phyloP scores from a whole-genome alignment of 2,888 invertebrate genomes.

The Agrotis clavis region DNA sequence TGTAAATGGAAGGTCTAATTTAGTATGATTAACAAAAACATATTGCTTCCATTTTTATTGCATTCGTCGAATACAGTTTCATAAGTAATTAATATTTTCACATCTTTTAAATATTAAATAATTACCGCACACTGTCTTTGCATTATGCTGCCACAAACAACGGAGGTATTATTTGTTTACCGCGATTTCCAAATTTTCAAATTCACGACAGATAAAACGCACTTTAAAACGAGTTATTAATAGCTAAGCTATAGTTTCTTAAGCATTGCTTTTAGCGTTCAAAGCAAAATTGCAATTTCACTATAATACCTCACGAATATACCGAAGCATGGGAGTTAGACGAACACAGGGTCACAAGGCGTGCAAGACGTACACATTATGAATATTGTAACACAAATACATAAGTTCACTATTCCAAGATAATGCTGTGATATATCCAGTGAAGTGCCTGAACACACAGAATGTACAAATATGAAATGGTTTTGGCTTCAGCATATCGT shows the following conservation, averaged over 20 bases:
- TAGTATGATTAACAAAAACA: too few relatives aligned
- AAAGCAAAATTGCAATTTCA: slow-evolving; percentile 56
- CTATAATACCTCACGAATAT: slow-evolving; percentile 59
- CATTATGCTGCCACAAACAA: slow-evolving; percentile 7
- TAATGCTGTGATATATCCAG: slow-evolving; percentile 41
- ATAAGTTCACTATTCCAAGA: slow-evolving; percentile 47
- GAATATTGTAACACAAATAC: slow-evolving; percentile 65
- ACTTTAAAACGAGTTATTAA: slow-evolving; percentile 26
- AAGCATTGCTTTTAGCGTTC: slow-evolving; percentile 62
- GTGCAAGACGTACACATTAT: slow-evolving; percentile 70
- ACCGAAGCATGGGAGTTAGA: slow-evolving; percentile 57
- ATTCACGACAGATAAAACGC: slow-evolving; percentile 46
- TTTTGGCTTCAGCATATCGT: slow-evolving; percentile 54
- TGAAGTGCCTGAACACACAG: slow-evolving; percentile 59
- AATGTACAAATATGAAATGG: slow-evolving; percentile 40
- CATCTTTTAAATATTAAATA: background rate
- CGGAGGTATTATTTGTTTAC: background rate
- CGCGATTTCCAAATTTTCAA: slow-evolving; percentile 5
- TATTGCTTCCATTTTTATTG: too few relatives aligned
- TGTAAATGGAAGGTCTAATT: too few relatives aligned
- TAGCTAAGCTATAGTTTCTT: slow-evolving; percentile 50
- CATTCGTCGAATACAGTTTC: background rate
- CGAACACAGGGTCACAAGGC: slow-evolving; percentile 61
- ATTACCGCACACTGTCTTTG: background rate
- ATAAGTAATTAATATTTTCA: background rate